Conservation (phyloP, 1,140 invertebrate species). For the Drosophila repleta region DNA sequence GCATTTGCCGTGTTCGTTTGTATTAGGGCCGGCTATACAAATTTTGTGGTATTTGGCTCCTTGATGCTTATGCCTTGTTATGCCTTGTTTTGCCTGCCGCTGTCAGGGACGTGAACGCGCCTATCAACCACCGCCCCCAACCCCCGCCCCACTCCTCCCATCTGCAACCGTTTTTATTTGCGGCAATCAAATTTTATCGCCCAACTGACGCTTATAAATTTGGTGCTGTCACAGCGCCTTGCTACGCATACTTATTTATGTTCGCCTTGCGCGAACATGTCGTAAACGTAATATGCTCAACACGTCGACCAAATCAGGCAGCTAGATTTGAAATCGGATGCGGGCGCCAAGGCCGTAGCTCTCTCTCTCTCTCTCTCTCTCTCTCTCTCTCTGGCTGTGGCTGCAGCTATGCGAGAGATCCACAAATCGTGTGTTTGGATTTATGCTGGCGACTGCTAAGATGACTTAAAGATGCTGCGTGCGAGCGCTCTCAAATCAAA, state of each 20-base stretch:
- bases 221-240: slow-evolving; percentile 55
- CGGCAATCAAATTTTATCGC: slow-evolving; percentile 75
- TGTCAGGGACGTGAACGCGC: slow-evolving; percentile 4
- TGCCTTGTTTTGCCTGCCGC: slow-evolving; percentile 6
- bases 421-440: slow-evolving; percentile 9
- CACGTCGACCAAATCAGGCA: slow-evolving; percentile 46
- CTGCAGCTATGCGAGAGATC: slow-evolving; percentile 1
- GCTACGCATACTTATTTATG: slow-evolving; percentile 70
- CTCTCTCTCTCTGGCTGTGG: too few species aligned
- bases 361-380: too few species aligned
- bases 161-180: slow-evolving; percentile 66
- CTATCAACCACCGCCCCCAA: not conserved
- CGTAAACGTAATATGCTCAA: slow-evolving; percentile 72
- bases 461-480: slow-evolving; percentile 42
- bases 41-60: slow-evolving; percentile 34
- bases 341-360: too few species aligned
- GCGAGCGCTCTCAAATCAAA: slow-evolving; percentile 56
- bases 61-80: not conserved
- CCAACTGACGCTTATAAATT: slow-evolving; percentile 77
- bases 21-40: slow-evolving; percentile 40
- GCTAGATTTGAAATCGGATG: slow-evolving; percentile 20
- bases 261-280: slow-evolving; percentile 26
- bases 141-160: slow-evolving; percentile 4
- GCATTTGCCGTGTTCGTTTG: slow-evolving; percentile 26
- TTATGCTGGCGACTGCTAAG: slow-evolving; percentile 4